Base-by-base conservation (phyloP, 2,888 invertebrate genomes). In the Lampropteryx suffumata region DNA sequence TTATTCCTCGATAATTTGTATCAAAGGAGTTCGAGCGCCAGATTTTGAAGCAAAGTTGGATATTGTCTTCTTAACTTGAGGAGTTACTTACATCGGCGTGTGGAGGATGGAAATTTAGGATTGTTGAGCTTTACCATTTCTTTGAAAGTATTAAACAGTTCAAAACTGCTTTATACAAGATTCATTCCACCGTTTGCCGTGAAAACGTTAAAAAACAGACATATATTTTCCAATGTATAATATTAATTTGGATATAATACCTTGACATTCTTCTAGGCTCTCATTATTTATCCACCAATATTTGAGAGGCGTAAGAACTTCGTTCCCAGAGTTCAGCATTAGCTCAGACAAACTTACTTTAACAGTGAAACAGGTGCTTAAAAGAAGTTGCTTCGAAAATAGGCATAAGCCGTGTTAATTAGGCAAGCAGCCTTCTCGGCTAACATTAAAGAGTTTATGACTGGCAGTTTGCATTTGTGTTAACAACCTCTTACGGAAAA, bases 1-100 rank as follows among this genome's bases (percentile, higher is more conserved):
- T 65, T 63, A 65, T 65, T 57, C 61, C 65, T 57, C 66, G 66
- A 71, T 72, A 69, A 75, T 65, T 65, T 64, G 64, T 71, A 66
- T 75, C 70, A 75, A 73, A 78, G 70, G 63, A 70, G 48, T 50
- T 51, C 43, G 28, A 55, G 36, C 48, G 34, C 49, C 47, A 54
- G 51, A 59, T 55, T 40, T 46, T 34, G 35, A 35, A 44, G 43
- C 33, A 32, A 58, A 57, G 54, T 57, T 54, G 34, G 43, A 44
- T 32, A 53, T 50, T 50, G 37, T 37, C 42, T 52, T 42, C 41
- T 42, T 37, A 46, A 55, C 55, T 55, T 39, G 46, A 37, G 12
- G 39, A 37, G 30, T 48, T 39, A 30, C 44, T 12, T 24, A 24
- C 24, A 24, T 44, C 30, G 40, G 27, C 27, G 14, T 49, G 36